Percentiles rank a stretch among this genome's conserved stretches.
Evolutionary conservation across 2,113 vertebrate genomes (phyloP).

Genomic region (Paradisaea rubra): DNA sequence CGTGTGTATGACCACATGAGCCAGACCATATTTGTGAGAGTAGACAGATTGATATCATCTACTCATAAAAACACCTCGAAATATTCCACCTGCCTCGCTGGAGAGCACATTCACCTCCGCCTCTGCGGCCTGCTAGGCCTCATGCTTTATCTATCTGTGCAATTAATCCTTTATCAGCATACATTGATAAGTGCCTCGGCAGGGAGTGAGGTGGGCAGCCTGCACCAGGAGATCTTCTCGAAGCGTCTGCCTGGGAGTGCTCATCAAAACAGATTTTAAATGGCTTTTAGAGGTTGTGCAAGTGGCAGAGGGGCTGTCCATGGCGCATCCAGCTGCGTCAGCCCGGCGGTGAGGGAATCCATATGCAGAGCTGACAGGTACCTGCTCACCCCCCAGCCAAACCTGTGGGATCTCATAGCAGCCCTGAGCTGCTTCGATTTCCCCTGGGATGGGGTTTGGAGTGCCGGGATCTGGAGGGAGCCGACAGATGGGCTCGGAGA

Average conservation of each 20-base stretch:
- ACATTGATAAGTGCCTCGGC: not conserved
- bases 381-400: not conserved
- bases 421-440: not conserved
- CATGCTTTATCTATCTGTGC: not conserved
- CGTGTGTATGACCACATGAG: not conserved
- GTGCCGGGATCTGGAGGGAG: not conserved
- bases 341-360: rapidly evolving
- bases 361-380: not conserved
- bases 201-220: not conserved
- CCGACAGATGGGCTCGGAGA: not conserved
- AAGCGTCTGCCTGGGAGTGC: not conserved
- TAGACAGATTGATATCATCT: not conserved
- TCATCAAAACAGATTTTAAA: not conserved
- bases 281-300: not conserved
- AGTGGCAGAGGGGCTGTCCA: not conserved
- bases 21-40: not conserved
- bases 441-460: not conserved
- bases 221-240: not conserved
- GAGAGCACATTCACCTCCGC: not conserved
- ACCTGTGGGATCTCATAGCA: rapidly evolving
- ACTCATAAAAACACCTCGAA: not conserved
- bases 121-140: not conserved
- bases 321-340: not conserved
- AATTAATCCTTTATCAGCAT: not conserved
- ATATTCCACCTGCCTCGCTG: not conserved